Percentiles rank a stretch among this genome's conserved stretches.
Conservation (phyloP, 2,113 vertebrate genomes). For the Notothenia coriiceps region DNA sequence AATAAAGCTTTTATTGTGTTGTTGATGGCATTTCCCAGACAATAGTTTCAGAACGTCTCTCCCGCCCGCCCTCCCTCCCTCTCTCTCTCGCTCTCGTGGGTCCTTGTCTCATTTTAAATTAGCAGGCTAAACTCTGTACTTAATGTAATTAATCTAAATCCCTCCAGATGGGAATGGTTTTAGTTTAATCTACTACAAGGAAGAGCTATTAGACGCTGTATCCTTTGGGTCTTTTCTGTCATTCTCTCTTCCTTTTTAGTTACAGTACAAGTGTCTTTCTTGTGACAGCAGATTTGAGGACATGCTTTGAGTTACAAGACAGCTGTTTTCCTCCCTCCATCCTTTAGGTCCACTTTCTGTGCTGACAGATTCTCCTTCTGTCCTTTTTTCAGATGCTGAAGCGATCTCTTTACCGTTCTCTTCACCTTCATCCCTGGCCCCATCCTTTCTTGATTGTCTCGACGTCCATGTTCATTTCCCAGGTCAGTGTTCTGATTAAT, state of each 20-base stretch:
- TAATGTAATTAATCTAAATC: conserved; percentile 65
- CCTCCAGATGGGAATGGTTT: conserved; percentile 65
- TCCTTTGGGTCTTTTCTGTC: conserved; percentile 35
- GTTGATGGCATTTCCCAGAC: conserved; percentile 33
- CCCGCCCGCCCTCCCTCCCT: conserved; percentile 5
- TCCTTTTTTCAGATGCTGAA: conserved; percentile 27
- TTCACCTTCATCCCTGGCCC: conserved; percentile 43
- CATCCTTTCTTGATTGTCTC: conserved; percentile 49
- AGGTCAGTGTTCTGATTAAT: conserved; percentile 56
- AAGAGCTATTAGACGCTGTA: conserved; percentile 38
- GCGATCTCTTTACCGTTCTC: conserved; percentile 32
- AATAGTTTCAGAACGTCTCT: conserved; percentile 36
- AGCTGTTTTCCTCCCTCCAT: conserved; percentile 21
- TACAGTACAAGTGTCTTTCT: conserved; percentile 38
- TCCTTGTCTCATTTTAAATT: conserved; percentile 60
- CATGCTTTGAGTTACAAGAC: conserved; percentile 32
- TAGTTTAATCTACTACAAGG: conserved; percentile 47
- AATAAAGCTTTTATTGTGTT: conserved; percentile 39
- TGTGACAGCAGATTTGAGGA: conserved; percentile 31
- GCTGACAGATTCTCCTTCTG: conserved; percentile 36
- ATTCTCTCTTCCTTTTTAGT: conserved; percentile 23
- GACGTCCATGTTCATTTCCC: conserved; percentile 44
- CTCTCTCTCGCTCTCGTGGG: conserved; percentile 3
- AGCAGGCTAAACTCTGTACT: conserved; percentile 45
- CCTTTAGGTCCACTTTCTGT: background rate